Percentiles rank a stretch among this genome's conserved stretches.
Conservation (phyloP, 2,113 vertebrate genomes). For the Galeopterus variegatus region DNA sequence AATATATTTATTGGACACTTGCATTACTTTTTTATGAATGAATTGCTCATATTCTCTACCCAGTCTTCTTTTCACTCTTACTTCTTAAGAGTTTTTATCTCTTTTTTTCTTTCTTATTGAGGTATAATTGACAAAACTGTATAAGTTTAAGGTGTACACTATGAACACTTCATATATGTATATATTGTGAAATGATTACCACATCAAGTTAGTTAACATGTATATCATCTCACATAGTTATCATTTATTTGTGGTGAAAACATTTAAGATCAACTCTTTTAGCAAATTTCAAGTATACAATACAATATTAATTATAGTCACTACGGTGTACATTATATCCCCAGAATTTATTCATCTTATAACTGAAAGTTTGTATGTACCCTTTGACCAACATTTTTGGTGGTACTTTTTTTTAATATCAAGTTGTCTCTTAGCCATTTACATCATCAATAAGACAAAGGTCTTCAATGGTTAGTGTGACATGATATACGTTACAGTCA, state of each 20-base stretch:
- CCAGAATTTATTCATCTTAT: not conserved
- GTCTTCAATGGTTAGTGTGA: not conserved
- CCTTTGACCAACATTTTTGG: not conserved
- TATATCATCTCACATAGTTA: not conserved
- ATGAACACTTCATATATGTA: not conserved
- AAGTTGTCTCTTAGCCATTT: not conserved
- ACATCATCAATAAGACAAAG: not conserved
- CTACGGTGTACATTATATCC: not conserved
- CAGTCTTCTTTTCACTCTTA: not conserved
- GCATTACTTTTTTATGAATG: not conserved
- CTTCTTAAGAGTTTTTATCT: not conserved
- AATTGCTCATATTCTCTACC: not conserved
- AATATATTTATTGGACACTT: not conserved
- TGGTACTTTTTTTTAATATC: constrained; percentile 35
- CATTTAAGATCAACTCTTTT: not conserved
- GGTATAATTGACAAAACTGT: not conserved
- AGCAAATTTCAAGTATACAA: not conserved
- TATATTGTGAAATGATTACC: not conserved
- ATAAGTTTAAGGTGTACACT: not conserved
- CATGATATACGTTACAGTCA: not conserved
- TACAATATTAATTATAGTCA: not conserved
- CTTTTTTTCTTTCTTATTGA: not conserved
- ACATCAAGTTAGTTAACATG: not conserved
- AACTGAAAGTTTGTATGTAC: not conserved
- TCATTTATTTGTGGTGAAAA: not conserved